Base-by-base conservation (phyloP, 2,113 vertebrate genomes). In the Lasiurus cinereus region DNA sequence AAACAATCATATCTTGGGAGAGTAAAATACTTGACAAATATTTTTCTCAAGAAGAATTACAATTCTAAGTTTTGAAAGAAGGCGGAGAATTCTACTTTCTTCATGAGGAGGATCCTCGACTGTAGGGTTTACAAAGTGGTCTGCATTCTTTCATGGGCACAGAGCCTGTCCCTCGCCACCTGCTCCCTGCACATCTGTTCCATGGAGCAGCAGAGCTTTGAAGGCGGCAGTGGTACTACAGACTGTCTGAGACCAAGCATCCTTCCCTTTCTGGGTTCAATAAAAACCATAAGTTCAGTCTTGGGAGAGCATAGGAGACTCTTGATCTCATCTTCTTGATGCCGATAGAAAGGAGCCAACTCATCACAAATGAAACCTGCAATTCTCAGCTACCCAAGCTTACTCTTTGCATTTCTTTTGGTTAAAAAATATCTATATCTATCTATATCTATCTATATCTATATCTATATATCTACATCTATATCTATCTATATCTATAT, bases 41-140 rank as follows among this genome's bases (percentile, higher is more conserved):
- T 67, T 78, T 80, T 79, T 93, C 88, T 48, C 67, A 52, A 36
- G 50, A 73, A 79, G 80, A 48, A 78, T 74, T 85, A 62, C 69
- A 56, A 31, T 73, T 89, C 11, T 54, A n/a, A 54, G 27, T 66
- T 85, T 77, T 56, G 62, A 88, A 96, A 90, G 59, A 77, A 91
- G 54, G 2, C 43, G 85, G 33, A 91, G 80, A 84, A 70, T 76
- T 70, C 62, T 86, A 0, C 19, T 27, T 59, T 8, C 56, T 24
- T 59, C 56, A 11, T 39, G n/a, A 9, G 52, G 13, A 7, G n/a
- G 10, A 12, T 3, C 31, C 50, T 80, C 8, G 18, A 0, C 29
- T 59, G 33, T 59, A 22, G 46, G 52, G 14, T 54, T 59, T 36
- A 19, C 7, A 19, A 1, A 73, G 19, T 54, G 50, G 54, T 54